Percentiles rank a stretch among this genome's conserved stretches.
These are phyloP conservation scores for Phylloscopus trochiloides DNA, from an alignment of 2,113 vertebrate species.

Conservation along the genomic window DNA sequence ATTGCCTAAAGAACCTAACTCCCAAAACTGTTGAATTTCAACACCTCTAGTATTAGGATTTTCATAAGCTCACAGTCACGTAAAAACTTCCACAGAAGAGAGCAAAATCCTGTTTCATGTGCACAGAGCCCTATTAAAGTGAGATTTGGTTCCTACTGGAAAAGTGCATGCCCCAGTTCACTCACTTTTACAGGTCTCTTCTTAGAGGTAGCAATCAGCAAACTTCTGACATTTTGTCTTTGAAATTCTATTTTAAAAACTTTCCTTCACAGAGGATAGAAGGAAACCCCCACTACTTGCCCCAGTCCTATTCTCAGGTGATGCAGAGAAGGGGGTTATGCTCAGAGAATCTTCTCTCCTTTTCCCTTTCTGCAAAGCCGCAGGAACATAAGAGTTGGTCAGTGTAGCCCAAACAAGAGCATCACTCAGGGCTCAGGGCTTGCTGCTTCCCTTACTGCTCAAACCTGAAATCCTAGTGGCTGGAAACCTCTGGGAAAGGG, in stretches of 20 bases:
- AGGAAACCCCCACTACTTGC: background rate
- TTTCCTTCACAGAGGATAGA: background rate
- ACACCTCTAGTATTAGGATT: background rate
- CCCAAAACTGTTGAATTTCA: background rate
- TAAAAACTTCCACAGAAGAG: background rate
- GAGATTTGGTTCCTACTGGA: background rate
- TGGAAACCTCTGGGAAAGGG: background rate
- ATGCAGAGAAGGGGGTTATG: background rate
- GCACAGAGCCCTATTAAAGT: background rate
- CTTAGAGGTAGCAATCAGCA: background rate
- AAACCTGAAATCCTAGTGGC: background rate
- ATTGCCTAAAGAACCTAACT: background rate
- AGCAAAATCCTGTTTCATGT: background rate
- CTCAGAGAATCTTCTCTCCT: background rate
- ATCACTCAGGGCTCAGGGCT: background rate
- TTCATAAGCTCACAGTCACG: background rate
- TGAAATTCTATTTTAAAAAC: background rate
- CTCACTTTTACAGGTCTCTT: background rate
- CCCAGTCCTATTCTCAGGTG: background rate
- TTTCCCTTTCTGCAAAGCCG: background rate
- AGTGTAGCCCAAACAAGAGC: rapidly evolving
- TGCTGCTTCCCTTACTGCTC: background rate
- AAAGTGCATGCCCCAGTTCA: background rate
- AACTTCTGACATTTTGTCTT: background rate
- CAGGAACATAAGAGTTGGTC: background rate